Percentiles rank a stretch among this genome's conserved stretches.
Evolutionary conservation across 2,113 vertebrate genomes (phyloP).

Genomic region (Chloroceryle aenea): DNA sequence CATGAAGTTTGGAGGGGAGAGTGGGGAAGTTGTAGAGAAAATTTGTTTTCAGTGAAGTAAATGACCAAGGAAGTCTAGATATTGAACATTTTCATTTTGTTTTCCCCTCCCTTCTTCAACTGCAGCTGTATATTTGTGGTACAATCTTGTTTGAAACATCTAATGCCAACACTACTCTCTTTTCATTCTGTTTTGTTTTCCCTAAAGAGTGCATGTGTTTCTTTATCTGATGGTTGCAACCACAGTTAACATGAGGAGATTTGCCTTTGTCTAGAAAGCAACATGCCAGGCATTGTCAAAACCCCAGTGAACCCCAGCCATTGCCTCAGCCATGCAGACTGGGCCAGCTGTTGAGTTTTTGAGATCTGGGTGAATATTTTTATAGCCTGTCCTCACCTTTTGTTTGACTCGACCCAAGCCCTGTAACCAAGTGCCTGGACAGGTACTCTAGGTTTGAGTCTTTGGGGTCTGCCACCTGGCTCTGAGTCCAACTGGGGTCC

Average conservation of each 20-base stretch:
- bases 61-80: not conserved
- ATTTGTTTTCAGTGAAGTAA: not conserved
- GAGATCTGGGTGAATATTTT: not conserved
- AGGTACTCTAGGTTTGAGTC: not conserved
- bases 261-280: conserved; percentile 7
- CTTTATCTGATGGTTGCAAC: not conserved
- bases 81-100: not conserved
- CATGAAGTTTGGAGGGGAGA: not conserved
- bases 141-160: not conserved
- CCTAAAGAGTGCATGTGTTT: not conserved
- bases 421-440: not conserved
- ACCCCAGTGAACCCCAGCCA: not conserved
- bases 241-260: not conserved
- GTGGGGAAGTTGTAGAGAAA: not conserved
- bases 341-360: not conserved
- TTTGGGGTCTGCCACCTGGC: not conserved
- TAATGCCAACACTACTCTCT: not conserved
- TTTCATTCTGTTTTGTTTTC: not conserved
- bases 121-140: not conserved
- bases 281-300: not conserved
- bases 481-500: not conserved
- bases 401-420: not conserved
- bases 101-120: not conserved
- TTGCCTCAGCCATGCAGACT: not conserved
- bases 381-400: not conserved